Conservation (phyloP, 2,113 vertebrate species). For the Eonycteris spelaea region DNA sequence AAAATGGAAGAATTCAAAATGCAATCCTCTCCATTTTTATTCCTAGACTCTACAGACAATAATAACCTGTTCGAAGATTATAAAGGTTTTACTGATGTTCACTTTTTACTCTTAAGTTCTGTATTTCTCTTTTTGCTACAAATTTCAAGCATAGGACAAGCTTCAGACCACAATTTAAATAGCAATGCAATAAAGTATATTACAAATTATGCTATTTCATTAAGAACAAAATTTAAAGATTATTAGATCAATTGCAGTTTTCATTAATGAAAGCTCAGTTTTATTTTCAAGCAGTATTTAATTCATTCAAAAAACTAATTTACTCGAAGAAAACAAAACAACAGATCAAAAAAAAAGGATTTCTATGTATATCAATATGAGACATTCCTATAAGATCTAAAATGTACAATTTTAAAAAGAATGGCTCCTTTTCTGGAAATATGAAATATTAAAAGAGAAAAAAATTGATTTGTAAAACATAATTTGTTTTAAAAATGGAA, state of each 20-base stretch:
- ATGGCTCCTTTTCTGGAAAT: background rate
- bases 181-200: background rate
- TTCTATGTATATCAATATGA: background rate
- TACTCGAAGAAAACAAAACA: background rate
- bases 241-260: background rate
- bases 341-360: background rate
- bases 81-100: background rate
- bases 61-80: background rate
- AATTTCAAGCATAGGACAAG: background rate
- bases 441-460: slow-evolving; percentile 30
- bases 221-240: background rate
- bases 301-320: background rate
- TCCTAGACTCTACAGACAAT: background rate
- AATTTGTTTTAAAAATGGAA: slow-evolving; percentile 44
- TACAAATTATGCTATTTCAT: background rate
- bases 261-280: background rate
- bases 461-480: background rate
- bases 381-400: background rate
- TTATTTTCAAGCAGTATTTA: background rate
- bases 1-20: background rate
- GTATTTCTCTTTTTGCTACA: background rate
- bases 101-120: background rate
- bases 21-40: background rate
- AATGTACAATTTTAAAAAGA: background rate
- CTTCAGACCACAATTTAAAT: background rate